Evolutionary conservation across 1,140 invertebrate genomes (phyloP), one percentile per base, ranked within the genome.

Genomic region (Atta colombica): DNA sequence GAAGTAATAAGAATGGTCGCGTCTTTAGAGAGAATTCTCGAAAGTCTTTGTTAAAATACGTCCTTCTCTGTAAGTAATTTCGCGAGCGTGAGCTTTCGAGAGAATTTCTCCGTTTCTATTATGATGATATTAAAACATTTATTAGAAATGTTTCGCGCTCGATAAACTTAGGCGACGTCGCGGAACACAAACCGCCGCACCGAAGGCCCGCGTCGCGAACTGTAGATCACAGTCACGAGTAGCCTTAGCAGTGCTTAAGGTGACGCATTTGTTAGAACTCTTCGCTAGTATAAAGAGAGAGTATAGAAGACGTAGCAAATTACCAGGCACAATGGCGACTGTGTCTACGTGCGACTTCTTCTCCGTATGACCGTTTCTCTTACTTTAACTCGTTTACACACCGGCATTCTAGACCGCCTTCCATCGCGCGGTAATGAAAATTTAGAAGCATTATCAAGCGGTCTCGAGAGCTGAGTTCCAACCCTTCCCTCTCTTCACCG

Each of bases 401-500:
- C 58, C 39, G 31, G 51, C 39, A 53, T 49, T 39, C 55, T 45
- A 49, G 63, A 51, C 35, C 25, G 60, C 68, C 53, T 69, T 87
- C 78, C 77, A 82, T 82, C 68, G 60, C 28, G 61, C 49, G 77
- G 68, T 91, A 91, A 91, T 89, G 89, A 91, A 91, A 91, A 91
- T 91, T 90, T 91, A 91, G 82, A 82, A 66, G 89, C 87, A 85
- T 91, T 91, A 91, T 88, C 86, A 90, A 65, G 85, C 88, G 51
- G 8, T 25, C 85, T 71, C 74, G 78, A 78, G 65, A 45, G 2
- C 39, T 10, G 39, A 45, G 39, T 45, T 45, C 60, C 63, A 14
- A 8, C 16, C 28, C 21, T 39, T 28, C 21, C 49, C 35, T 10
- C n/a, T 0, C 18, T 14, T 16, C 21, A 28, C 71, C 55, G 75